phyloP scores from a whole-genome alignment of 2,888 invertebrate genomes.

The Brachyptera risi region DNA sequence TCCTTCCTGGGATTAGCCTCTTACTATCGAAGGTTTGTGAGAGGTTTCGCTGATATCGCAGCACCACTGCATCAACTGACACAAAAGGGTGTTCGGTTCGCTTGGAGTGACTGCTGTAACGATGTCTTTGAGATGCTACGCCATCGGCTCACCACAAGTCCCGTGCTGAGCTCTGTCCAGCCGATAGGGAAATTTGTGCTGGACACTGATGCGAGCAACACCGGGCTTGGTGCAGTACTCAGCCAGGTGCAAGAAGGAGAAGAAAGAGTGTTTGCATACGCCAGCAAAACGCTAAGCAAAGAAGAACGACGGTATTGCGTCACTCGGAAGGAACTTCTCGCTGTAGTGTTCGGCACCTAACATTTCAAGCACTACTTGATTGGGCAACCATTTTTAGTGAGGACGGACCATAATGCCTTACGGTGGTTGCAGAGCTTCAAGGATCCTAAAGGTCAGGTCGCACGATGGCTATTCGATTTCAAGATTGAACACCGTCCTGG shows the following conservation, averaged over 20 bases:
- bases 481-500: neutral
- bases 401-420: slow-evolving; percentile 22
- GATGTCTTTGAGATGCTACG: neutral
- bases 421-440: slow-evolving; percentile 18
- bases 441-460: neutral
- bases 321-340: slow-evolving; percentile 26
- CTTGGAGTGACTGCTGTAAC: neutral
- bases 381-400: slow-evolving; percentile 27
- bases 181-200: neutral
- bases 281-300: slow-evolving; percentile 8
- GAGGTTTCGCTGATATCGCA: neutral
- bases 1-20: neutral
- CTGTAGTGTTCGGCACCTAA: slow-evolving; percentile 15
- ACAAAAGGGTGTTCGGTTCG: neutral
- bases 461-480: neutral
- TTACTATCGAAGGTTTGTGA: slow-evolving; percentile 1
- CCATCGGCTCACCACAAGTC: neutral
- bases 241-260: slow-evolving; percentile 12
- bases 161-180: neutral
- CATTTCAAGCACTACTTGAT: slow-evolving; percentile 28
- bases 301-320: slow-evolving; percentile 13
- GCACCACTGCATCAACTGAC: neutral
- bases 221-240: slow-evolving; percentile 27
- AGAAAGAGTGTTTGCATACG: slow-evolving; percentile 27
- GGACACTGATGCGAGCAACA: slow-evolving; percentile 25